These are phyloP conservation scores for Ammospiza caudacuta DNA, from an alignment of 2,113 vertebrate species.

Conservation along the genomic window DNA sequence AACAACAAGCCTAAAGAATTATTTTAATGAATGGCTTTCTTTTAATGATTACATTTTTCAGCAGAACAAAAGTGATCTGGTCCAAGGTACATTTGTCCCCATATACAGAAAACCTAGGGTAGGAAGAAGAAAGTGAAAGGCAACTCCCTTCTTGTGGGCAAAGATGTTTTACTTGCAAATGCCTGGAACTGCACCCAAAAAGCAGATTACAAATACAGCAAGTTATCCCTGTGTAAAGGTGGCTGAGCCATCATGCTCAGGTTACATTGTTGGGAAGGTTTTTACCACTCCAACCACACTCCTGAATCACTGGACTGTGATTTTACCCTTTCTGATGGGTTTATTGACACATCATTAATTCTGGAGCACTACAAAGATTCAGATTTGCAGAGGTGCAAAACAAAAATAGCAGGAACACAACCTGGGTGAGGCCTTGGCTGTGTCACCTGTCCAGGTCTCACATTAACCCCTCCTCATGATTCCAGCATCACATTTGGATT, in stretches of 20 bases:
- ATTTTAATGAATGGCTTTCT: neutral
- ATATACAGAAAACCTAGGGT: rapidly evolving
- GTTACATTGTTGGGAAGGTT: neutral
- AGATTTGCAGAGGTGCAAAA: constrained; percentile 22
- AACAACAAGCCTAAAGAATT: neutral
- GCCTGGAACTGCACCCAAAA: neutral
- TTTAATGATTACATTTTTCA: neutral
- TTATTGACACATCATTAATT: neutral
- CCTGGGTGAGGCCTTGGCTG: neutral
- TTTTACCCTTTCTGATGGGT: neutral
- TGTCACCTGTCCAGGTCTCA: neutral
- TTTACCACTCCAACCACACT: neutral
- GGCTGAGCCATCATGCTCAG: neutral
- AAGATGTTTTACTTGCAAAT: neutral
- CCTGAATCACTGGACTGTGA: neutral
- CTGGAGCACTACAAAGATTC: neutral
- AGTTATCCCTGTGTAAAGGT: neutral
- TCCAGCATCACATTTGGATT: neutral
- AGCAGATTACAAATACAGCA: neutral
- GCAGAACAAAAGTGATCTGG: neutral
- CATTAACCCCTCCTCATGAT: neutral
- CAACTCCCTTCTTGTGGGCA: neutral
- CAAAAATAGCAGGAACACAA: neutral
- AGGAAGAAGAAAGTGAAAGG: neutral
- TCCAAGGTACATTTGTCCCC: neutral